Percentiles rank a stretch among this genome's conserved stretches.
Conservation (phyloP, 53 echinoderm and acorn worm genomes). For the Temnopleurus reevesii region DNA sequence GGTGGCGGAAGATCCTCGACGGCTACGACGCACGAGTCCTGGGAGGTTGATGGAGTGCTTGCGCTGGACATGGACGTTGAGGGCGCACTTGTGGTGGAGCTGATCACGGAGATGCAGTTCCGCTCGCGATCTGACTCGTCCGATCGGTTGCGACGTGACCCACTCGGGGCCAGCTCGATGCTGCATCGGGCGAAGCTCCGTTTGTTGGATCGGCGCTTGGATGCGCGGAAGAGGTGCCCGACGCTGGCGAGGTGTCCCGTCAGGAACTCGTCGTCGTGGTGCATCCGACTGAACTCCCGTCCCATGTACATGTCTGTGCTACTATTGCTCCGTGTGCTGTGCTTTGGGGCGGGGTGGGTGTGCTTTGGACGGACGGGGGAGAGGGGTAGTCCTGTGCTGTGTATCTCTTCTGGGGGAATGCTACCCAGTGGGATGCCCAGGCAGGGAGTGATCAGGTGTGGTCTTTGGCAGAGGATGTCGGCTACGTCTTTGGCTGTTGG, state of each 20-base stretch:
- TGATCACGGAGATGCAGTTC: constrained; percentile 17
- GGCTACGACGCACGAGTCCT: constrained; percentile 30
- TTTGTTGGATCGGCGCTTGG: constrained; percentile 15
- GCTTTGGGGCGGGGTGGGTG: constrained; percentile 42
- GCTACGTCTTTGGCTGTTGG: constrained; percentile 77
- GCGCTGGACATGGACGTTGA: constrained; percentile 38
- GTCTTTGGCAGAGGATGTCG: constrained; percentile 60
- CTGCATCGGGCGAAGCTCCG: neutral
- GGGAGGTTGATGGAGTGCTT: constrained; percentile 41
- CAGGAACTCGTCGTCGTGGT: constrained; percentile 33
- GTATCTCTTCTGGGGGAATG: constrained; percentile 75
- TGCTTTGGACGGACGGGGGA: constrained; percentile 49
- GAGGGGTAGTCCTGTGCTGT: constrained; percentile 32
- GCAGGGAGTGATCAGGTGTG: constrained; percentile 77
- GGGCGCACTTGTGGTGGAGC: constrained; percentile 34
- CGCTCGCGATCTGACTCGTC: constrained; percentile 1
- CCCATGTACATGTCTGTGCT: constrained; percentile 31
- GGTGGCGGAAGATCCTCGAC: constrained; percentile 12
- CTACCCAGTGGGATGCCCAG: constrained; percentile 73
- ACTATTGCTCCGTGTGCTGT: constrained; percentile 44
- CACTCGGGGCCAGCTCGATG: constrained; percentile 23
- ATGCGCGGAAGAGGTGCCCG: constrained; percentile 36
- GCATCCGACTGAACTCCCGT: neutral
- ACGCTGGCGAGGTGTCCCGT: constrained; percentile 44
- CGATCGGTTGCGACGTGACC: neutral